Percentiles rank a stretch among this genome's conserved stretches.
Conservation (phyloP, 2,113 vertebrate genomes). For the Opisthocomus hoazin region DNA sequence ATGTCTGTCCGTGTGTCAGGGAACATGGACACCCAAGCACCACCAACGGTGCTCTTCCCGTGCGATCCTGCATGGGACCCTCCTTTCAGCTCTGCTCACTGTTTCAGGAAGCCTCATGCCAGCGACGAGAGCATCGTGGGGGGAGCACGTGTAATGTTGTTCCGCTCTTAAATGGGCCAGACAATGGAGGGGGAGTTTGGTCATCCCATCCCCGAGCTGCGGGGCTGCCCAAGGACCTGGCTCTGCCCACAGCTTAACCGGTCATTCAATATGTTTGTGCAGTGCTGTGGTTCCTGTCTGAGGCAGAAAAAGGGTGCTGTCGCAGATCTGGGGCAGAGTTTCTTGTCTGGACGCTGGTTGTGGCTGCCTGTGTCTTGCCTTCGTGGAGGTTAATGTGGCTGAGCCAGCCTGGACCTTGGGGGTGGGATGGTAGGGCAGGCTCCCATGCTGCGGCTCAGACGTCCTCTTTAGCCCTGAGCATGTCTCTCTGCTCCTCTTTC, state of each 20-base stretch:
- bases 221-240: not conserved
- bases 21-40: not conserved
- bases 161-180: not conserved
- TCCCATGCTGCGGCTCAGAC: not conserved
- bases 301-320: not conserved
- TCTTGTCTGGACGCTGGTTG: not conserved
- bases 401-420: not conserved
- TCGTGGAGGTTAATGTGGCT: not conserved
- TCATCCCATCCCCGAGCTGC: rapidly evolving
- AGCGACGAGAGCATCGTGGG: not conserved
- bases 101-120: not conserved
- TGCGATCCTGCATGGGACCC: not conserved
- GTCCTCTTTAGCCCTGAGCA: not conserved
- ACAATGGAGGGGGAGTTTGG: not conserved
- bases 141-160: not conserved
- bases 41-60: not conserved
- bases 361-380: not conserved
- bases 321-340: not conserved
- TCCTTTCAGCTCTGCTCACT: not conserved
- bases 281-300: not conserved
- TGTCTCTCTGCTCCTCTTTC: not conserved
- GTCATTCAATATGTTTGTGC: not conserved
- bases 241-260: not conserved
- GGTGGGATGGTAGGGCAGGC: not conserved
- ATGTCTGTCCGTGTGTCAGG: not conserved